Conservation (phyloP, 2,797 vertebrate species). For the Enteromius paludinosus region DNA sequence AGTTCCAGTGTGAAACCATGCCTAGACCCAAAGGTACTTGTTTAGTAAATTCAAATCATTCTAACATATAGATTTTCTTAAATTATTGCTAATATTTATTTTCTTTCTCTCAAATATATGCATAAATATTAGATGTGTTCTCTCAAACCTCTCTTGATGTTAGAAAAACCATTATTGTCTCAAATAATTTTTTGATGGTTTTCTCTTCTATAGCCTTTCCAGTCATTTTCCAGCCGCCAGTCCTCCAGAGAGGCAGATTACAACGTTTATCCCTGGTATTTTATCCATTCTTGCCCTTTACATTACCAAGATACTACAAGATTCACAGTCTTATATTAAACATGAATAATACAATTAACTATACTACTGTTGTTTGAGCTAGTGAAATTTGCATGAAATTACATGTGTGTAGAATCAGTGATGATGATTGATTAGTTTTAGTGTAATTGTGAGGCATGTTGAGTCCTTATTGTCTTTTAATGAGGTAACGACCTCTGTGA, state of each 20-base stretch:
- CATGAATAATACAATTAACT: background rate
- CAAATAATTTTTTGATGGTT: background rate
- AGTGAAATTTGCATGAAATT: slow-evolving; percentile 33
- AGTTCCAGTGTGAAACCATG: slow-evolving; percentile 93
- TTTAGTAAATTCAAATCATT: background rate
- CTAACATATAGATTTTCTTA: background rate
- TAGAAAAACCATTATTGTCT: background rate
- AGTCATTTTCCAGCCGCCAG: slow-evolving; percentile 84
- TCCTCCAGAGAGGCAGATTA: slow-evolving; percentile 91
- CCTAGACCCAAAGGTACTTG: slow-evolving; percentile 89
- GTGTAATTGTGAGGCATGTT: slow-evolving; percentile 33
- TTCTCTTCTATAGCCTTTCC: slow-evolving; percentile 72
- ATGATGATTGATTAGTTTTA: slow-evolving; percentile 48
- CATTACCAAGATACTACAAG: background rate
- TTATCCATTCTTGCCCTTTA: slow-evolving; percentile 12
- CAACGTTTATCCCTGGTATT: slow-evolving; percentile 91
- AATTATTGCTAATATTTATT: background rate
- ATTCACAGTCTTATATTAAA: background rate
- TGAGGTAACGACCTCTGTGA: slow-evolving; percentile 29
- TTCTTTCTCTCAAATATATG: background rate
- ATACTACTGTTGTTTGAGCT: slow-evolving; percentile 22
- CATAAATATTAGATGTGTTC: background rate
- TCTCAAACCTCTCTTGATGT: background rate
- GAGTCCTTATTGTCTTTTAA: slow-evolving; percentile 47
- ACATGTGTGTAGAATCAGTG: slow-evolving; percentile 35